Base-by-base conservation (phyloP, 1,140 invertebrate species). In the Papilio glaucus region DNA sequence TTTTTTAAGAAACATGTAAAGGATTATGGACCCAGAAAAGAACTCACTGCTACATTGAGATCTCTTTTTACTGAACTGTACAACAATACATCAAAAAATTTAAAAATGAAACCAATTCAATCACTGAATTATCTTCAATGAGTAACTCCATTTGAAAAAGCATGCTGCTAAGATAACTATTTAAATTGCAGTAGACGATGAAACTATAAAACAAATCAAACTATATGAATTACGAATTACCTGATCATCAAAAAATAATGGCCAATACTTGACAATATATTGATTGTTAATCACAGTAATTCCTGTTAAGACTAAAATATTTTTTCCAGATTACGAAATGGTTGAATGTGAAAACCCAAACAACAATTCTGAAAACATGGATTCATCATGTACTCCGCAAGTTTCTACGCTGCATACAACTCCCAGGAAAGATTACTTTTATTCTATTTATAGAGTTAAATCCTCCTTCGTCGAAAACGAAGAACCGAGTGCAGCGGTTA, bases 321-420 rank as follows among this genome's bases (percentile, higher is more conserved):
- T 73, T 65, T 29, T 74, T 74, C 15, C 73, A 74, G 73, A 39
- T 74, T 71, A 63, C 37, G 33, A 71, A 53, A 49, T 74, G 41
- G 45, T 49, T 13, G 24, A 71, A 37, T 74, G 72, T 62, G 53
- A 62, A n/a, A 61, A 53, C 13, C 39, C 73, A 15, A 69, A 67
- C 13, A 45, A 33, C 5, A 61, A 70, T 33, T 57, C 29, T 42
- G 37, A 67, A 15, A 38, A 49, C 10, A 33, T 60, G n/a, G 9
- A 33, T 33, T n/a, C n/a, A 53, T 18, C 41, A 26, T 68, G 6
- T 41, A 37, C 24, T 13, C 7, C n/a, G 45, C 13, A 53, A 8
- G 26, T 33, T 45, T 69, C 67, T 21, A 33, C 15, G 24, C 24
- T 33, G 15, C 21, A 68, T 26, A 49, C 5, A 42, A 42, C 1